Conservation (phyloP, 1,140 invertebrate genomes). For the Neodiprion fabricii region DNA sequence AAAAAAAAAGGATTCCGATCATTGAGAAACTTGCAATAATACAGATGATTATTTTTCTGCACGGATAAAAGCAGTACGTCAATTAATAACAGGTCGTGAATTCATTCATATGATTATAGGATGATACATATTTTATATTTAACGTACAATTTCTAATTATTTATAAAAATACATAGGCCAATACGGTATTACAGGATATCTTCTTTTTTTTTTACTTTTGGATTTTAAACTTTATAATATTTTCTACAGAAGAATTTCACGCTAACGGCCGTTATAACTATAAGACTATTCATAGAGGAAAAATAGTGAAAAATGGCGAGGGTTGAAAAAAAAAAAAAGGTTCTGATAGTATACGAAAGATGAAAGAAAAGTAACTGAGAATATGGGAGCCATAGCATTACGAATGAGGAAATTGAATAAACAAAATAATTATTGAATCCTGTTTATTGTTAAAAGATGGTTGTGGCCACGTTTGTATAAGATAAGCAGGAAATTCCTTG, state of each 20-base stretch:
- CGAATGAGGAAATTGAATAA: conserved; percentile 32
- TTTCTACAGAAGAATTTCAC: neutral
- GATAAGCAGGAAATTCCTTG: conserved; percentile 44
- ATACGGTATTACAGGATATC: conserved; percentile 24
- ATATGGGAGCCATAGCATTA: neutral
- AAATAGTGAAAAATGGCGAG: neutral
- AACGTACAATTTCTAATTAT: conserved; percentile 35
- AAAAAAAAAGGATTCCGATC: too few relatives aligned
- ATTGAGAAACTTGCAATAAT: too few relatives aligned
- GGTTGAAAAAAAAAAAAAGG: neutral
- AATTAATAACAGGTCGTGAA: neutral
- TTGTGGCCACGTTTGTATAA: conserved; percentile 15
- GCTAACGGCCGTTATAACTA: neutral
- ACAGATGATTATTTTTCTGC: neutral
- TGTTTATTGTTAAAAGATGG: conserved; percentile 40
- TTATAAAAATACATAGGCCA: conserved; percentile 48
- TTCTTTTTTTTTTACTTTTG: neutral
- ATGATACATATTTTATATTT: conserved; percentile 39
- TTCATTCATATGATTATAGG: conserved; percentile 21
- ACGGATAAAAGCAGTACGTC: neutral
- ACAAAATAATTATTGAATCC: conserved; percentile 42
- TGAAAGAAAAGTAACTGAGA: neutral
- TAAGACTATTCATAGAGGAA: neutral
- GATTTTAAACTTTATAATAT: neutral
- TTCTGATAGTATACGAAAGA: neutral